Conservation (phyloP, 2,888 invertebrate species). For the Philhelius pedissequus region DNA sequence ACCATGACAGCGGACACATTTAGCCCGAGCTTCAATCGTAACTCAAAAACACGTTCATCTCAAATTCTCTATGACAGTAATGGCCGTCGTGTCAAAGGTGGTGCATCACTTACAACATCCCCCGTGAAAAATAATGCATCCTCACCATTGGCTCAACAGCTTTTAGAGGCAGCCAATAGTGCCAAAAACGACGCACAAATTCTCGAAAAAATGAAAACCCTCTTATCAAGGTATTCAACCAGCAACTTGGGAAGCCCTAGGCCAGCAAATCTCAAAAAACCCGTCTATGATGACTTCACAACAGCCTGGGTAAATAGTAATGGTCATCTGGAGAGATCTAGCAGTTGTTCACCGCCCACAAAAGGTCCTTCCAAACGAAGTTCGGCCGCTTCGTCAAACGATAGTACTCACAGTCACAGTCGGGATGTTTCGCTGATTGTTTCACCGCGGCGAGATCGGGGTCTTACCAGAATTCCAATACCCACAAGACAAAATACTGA, state of each 20-base stretch:
- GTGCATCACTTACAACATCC: constrained; percentile 77
- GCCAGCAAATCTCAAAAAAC: constrained; percentile 75
- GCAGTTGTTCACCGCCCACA: constrained; percentile 79
- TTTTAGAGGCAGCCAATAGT: constrained; percentile 85
- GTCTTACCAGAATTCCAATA: constrained; percentile 78
- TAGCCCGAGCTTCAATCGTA: constrained; percentile 80
- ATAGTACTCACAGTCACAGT: constrained; percentile 76
- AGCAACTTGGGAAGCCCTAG: constrained; percentile 69
- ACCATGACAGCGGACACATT: constrained; percentile 84
- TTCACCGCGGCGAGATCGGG: constrained; percentile 76
- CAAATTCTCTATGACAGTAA: constrained; percentile 79
- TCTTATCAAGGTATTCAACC: constrained; percentile 82
- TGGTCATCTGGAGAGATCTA: constrained; percentile 83
- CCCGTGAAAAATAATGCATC: constrained; percentile 82
- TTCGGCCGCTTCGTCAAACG: constrained; percentile 77
- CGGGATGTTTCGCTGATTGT: constrained; percentile 73
- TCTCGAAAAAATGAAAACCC: constrained; percentile 86
- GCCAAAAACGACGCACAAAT: constrained; percentile 87
- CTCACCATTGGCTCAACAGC: constrained; percentile 85
- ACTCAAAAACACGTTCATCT: constrained; percentile 75
- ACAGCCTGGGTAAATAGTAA: constrained; percentile 87
- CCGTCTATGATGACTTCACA: constrained; percentile 84
- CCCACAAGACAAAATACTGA: constrained; percentile 77
- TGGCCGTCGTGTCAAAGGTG: constrained; percentile 79
- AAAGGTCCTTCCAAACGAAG: constrained; percentile 76